These are phyloP conservation scores for Trachops cirrhosus DNA, from an alignment of 2,797 vertebrate genomes.

Conservation along the genomic window DNA sequence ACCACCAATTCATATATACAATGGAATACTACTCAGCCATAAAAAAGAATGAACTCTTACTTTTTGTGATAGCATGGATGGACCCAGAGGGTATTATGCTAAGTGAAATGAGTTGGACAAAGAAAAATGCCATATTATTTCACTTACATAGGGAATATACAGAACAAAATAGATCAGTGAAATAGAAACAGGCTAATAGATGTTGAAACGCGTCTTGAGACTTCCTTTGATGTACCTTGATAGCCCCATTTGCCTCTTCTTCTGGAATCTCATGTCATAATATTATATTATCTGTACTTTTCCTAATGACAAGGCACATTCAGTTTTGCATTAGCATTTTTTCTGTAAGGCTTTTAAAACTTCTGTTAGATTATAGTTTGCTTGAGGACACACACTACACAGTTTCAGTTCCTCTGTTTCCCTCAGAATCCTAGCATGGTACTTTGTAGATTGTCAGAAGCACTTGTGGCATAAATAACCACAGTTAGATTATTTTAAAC, in stretches of 20 bases:
- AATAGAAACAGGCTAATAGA: background rate
- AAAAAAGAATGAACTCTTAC: background rate
- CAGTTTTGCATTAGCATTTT: background rate
- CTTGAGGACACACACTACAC: background rate
- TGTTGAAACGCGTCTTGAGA: background rate
- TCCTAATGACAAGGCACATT: background rate
- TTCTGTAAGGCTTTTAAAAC: background rate
- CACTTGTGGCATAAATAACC: background rate
- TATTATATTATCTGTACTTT: background rate
- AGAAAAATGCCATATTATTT: background rate
- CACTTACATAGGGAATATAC: background rate
- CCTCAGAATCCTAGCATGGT: background rate
- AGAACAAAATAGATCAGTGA: background rate
- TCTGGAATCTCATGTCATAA: background rate
- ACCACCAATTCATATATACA: background rate
- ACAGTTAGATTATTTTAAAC: conserved; percentile 4
- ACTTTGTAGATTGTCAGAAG: background rate
- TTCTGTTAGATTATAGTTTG: background rate
- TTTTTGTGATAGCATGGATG: background rate
- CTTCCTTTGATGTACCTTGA: background rate
- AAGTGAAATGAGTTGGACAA: background rate
- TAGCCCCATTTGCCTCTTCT: background rate
- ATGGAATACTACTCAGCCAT: background rate
- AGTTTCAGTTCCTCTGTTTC: background rate
- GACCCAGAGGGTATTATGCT: background rate